phyloP scores from a whole-genome alignment of 1,140 invertebrate species.

The Ostrea edulis region DNA sequence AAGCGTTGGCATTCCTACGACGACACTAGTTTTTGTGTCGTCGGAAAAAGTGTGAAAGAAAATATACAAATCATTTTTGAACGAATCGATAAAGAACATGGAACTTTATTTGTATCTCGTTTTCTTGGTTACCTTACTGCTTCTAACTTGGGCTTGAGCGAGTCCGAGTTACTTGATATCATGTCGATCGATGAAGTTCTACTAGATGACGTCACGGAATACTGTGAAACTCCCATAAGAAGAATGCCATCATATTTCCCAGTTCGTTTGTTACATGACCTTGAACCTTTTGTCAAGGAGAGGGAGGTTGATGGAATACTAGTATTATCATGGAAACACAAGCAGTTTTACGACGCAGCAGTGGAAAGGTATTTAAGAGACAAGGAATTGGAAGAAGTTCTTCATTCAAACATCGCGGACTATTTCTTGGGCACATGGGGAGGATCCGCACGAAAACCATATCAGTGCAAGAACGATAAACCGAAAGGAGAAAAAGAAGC shows the following conservation, averaged over 20 bases:
- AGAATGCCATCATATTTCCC: conserved; percentile 69
- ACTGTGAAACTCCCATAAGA: conserved; percentile 61
- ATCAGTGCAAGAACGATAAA: conserved; percentile 94
- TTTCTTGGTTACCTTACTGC: conserved; percentile 81
- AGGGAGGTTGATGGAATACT: conserved; percentile 88
- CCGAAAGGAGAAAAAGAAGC: conserved; percentile 92
- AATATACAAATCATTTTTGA: conserved; percentile 66
- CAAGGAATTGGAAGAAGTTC: conserved; percentile 90
- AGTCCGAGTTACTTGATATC: conserved; percentile 75
- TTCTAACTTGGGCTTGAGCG: conserved; percentile 70
- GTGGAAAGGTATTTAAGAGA: conserved; percentile 95
- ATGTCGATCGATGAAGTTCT: conserved; percentile 76
- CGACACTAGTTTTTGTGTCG: conserved; percentile 43
- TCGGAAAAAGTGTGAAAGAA: conserved; percentile 59
- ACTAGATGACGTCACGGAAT: conserved; percentile 63
- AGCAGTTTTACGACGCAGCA: conserved; percentile 75
- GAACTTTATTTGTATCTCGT: conserved; percentile 60
- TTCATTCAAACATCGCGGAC: conserved; percentile 97
- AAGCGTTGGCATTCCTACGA: conserved; percentile 68
- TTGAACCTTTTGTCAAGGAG: conserved; percentile 97
- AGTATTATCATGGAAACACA: conserved; percentile 71
- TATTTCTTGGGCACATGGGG: conserved; percentile 97
- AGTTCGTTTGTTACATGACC: conserved; percentile 86
- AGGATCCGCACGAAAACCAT: conserved; percentile 92
- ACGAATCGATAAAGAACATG: conserved; percentile 69